Percentiles rank a stretch among this genome's conserved stretches.
phyloP scores from a whole-genome alignment of 35 echinoderm and acorn worm species.

The Hemicentrotus pulcherrimus region DNA sequence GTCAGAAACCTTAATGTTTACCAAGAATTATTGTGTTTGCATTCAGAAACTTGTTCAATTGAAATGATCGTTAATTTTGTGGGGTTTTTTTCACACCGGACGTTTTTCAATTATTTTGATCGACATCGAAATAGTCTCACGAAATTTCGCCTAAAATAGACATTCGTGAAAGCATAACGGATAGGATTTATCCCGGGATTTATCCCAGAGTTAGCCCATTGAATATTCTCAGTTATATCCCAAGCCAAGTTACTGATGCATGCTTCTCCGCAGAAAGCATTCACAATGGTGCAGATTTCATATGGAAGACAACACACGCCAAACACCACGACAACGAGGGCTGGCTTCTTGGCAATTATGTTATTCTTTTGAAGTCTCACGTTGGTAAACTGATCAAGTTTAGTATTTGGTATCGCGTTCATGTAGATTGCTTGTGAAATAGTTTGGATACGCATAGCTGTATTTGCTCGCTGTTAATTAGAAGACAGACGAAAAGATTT shows the following conservation, averaged over 20 bases:
- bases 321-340: conserved; percentile 46
- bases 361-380: conserved; percentile 19
- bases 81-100: too few relatives aligned
- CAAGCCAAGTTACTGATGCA: neutral
- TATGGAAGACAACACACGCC: conserved; percentile 53
- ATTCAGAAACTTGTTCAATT: too few relatives aligned
- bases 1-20: too few relatives aligned
- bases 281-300: conserved; percentile 20
- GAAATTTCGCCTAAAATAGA: neutral
- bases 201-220: neutral
- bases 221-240: neutral
- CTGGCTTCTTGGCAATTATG: conserved; percentile 52
- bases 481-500: neutral
- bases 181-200: conserved; percentile 49
- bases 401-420: neutral
- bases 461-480: neutral
- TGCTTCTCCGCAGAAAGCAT: neutral
- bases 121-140: neutral
- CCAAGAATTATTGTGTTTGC: too few relatives aligned
- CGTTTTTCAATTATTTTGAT: too few relatives aligned
- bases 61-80: too few relatives aligned
- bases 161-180: conserved; percentile 47
- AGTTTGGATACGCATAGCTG: neutral
- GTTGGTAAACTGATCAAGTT: neutral
- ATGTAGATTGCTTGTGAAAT: neutral